Evolutionary conservation across 2,888 invertebrate genomes (phyloP).

Genomic region (Oxycera nigricornis): DNA sequence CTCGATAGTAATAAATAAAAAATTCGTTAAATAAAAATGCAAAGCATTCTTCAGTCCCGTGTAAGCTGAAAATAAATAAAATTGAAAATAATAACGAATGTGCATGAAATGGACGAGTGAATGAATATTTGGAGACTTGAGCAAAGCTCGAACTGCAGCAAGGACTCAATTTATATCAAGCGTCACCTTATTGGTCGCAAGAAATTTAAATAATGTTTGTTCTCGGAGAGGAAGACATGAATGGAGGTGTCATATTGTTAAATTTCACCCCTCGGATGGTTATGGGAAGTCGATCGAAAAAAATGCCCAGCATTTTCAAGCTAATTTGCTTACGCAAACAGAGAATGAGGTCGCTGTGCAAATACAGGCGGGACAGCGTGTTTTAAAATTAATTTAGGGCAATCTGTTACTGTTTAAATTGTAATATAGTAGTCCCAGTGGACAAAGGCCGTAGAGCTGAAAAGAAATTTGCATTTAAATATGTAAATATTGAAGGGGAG

Average conservation of each 20-base stretch:
- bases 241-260: conserved; percentile 36
- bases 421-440: conserved; percentile 15
- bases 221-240: not conserved
- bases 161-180: not conserved
- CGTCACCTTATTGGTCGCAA: conserved; percentile 25
- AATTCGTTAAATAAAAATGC: conserved; percentile 24
- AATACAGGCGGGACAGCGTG: conserved; percentile 9
- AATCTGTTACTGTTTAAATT: conserved; percentile 31
- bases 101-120: no score
- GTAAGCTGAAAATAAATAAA: conserved; percentile 28
- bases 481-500: not conserved
- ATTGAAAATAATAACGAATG: conserved; percentile 35
- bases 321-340: conserved; percentile 34
- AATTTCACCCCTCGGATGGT: conserved; percentile 17
- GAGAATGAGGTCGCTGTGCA: not conserved
- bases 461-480: not conserved
- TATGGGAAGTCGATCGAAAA: not conserved
- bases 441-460: not conserved
- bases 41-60: not conserved
- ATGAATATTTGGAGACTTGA: not conserved
- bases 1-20: conserved; percentile 33
- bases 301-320: not conserved
- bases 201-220: conserved; percentile 25
- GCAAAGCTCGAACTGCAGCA: not conserved
- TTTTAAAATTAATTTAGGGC: not conserved